A percentile compares a stretch with the other conserved stretches of the same genome.
phyloP scores from a whole-genome alignment of 2,888 invertebrate genomes.

The Dasysyrphus albostriatus region DNA sequence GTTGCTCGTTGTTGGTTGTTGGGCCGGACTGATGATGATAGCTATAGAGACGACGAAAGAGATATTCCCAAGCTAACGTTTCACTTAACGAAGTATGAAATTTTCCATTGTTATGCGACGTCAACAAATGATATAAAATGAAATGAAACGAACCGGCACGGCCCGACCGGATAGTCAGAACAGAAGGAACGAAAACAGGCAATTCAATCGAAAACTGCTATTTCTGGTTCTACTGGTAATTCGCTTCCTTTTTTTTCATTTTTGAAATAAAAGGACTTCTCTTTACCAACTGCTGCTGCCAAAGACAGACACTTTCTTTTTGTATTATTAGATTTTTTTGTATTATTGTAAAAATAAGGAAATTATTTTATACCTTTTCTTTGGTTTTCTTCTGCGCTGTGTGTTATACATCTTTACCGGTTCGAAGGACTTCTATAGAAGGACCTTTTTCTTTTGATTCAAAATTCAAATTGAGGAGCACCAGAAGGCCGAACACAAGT shows the following conservation, averaged over 20 bases:
- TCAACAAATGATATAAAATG: constrained; percentile 19
- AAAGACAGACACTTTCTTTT: constrained; percentile 52
- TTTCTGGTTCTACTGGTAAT: constrained; percentile 35
- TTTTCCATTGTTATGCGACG: constrained; percentile 43
- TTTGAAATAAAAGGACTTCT: constrained; percentile 31
- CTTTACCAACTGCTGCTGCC: constrained; percentile 47
- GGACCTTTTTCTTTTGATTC: constrained; percentile 23
- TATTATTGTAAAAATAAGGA: constrained; percentile 23
- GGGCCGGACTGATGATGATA: constrained; percentile 19
- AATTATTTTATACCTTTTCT: constrained; percentile 21
- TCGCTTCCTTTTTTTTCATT: constrained; percentile 22
- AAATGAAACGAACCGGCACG: constrained; percentile 25
- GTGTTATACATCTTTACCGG: not conserved
- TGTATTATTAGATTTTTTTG: constrained; percentile 26
- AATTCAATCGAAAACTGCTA: constrained; percentile 57
- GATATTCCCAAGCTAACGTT: constrained; percentile 47
- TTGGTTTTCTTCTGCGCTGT: not conserved
- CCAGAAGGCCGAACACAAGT: constrained; percentile 29
- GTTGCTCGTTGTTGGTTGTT: constrained; percentile 2
- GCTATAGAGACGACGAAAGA: constrained; percentile 3
- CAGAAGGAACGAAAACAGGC: not conserved
- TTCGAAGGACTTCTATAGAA: constrained; percentile 46
- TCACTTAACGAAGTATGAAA: constrained; percentile 70
- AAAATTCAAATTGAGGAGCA: constrained; percentile 34
- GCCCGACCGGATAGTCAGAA: not conserved